A percentile compares a stretch with the other conserved stretches of the same genome.
phyloP scores from a whole-genome alignment of 2,797 vertebrate genomes.

The Sarcophilus harrisii region DNA sequence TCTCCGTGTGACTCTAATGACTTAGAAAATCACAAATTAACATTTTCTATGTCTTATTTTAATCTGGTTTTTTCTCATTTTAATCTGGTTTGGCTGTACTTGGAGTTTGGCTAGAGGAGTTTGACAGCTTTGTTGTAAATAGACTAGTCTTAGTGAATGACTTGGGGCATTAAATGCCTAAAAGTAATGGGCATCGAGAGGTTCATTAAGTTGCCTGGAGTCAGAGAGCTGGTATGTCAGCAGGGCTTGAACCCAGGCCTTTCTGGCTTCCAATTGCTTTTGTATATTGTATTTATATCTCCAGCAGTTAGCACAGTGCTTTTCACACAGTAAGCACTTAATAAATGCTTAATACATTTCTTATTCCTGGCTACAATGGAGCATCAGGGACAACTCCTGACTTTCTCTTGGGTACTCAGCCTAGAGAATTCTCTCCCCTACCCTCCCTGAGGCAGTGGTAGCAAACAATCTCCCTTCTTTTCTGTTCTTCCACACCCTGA shows the following conservation, averaged over 20 bases:
- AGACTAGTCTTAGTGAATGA: neutral
- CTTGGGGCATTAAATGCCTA: neutral
- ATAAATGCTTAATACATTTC: neutral
- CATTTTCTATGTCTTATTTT: neutral
- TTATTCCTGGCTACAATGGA: neutral
- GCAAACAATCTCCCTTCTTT: constrained; percentile 67
- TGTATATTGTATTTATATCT: neutral
- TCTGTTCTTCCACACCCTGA: constrained; percentile 72
- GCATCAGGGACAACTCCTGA: neutral
- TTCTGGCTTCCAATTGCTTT: neutral
- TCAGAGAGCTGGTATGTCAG: neutral
- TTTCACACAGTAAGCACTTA: neutral
- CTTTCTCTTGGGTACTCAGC: constrained; percentile 34
- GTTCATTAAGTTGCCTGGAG: neutral
- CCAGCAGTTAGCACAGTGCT: neutral
- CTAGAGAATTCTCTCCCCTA: constrained; percentile 31
- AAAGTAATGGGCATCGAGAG: neutral
- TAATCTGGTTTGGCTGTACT: neutral
- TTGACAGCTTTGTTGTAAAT: neutral
- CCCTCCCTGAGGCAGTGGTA: constrained; percentile 72
- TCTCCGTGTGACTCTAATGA: neutral
- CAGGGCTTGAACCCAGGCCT: neutral
- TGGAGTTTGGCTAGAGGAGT: neutral
- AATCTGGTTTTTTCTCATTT: neutral
- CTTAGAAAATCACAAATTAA: neutral